Evolutionary conservation across 2,888 invertebrate genomes (phyloP), one percentile per base, ranked within the genome.

Genomic region (Thereva nobilitata): DNA sequence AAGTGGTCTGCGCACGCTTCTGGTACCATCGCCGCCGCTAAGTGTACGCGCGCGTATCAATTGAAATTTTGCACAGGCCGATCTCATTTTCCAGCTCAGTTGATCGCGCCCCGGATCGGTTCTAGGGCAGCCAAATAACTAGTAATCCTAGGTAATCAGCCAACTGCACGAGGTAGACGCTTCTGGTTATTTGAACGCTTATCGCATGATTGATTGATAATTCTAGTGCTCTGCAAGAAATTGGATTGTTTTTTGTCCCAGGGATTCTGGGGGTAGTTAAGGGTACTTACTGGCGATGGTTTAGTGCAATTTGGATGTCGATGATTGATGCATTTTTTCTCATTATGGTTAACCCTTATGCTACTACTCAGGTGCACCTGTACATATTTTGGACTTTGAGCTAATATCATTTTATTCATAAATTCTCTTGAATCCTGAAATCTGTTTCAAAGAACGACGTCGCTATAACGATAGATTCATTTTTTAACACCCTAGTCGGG

Each of bases 161-260:
- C 12, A 67, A 64, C 37, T 56, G 38, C 44, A 64, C 53, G 57
- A 64, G 57, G 40, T 64, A 44, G 40, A 64, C 12, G 67, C 67
- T 67, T 64, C 67, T 64, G 57, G 67, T 67, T 64, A 57, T 67
- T 64, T 67, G 67, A 53, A 67, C 63, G 59, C 55, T 67, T 67
- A 67, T 63, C 67, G 54, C n/a, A 42, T 61, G 63, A 63, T 63
- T 63, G 55, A 63, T 63, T 54, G 54, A 45, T 59, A 59, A 59
- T 59, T 59, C 47, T 47, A 47, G 10, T 37, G 57, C 47, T 59
- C 41, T 7, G 10, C 37, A 38, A 38, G 38, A 59, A 59, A 59
- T 59, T 59, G 45, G 47, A 47, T 47, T 47, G 38, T 50, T 4
- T 35, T 23, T 6, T 5, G 12, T 34, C 12, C 47, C 38, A 40